Percentiles rank a stretch among this genome's conserved stretches.
Evolutionary conservation across 53 echinoderm and acorn worm species (phyloP).

Genomic region (Stichopus horrens): DNA sequence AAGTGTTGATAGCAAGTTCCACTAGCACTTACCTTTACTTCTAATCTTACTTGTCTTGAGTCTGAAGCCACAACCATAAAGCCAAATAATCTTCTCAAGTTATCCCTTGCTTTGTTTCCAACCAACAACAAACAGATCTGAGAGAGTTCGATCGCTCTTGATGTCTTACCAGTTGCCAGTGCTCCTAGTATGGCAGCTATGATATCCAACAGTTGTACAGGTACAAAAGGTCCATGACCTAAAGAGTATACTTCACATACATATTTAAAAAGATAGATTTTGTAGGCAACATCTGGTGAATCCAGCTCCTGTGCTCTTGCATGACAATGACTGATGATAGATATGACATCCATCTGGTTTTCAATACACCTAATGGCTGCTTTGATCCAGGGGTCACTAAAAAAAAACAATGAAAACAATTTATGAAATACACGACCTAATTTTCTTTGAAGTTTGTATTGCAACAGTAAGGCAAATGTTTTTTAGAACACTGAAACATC

Average conservation of each 20-base stretch:
- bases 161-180: constrained; percentile 75
- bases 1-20: too few species aligned
- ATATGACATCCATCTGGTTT: constrained; percentile 71
- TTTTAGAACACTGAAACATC: too few species aligned
- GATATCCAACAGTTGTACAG: constrained; percentile 63
- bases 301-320: constrained; percentile 55
- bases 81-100: constrained; percentile 63
- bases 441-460: too few species aligned
- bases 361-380: constrained; percentile 79
- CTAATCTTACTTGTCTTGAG: constrained; percentile 61
- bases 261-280: constrained; percentile 39
- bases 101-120: constrained; percentile 46
- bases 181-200: constrained; percentile 60
- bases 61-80: constrained; percentile 86
- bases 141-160: constrained; percentile 70
- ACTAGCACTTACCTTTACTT: constrained; percentile 68
- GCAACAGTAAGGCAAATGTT: too few species aligned
- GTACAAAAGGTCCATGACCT: constrained; percentile 56
- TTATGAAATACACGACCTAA: background rate
- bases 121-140: constrained; percentile 76
- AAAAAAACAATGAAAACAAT: background rate
- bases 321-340: constrained; percentile 62
- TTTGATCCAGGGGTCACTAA: constrained; percentile 80
- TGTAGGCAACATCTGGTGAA: constrained; percentile 46
- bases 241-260: constrained; percentile 13